Conservation (phyloP, 2,113 vertebrate genomes). For the Ammodramus savannarum region DNA sequence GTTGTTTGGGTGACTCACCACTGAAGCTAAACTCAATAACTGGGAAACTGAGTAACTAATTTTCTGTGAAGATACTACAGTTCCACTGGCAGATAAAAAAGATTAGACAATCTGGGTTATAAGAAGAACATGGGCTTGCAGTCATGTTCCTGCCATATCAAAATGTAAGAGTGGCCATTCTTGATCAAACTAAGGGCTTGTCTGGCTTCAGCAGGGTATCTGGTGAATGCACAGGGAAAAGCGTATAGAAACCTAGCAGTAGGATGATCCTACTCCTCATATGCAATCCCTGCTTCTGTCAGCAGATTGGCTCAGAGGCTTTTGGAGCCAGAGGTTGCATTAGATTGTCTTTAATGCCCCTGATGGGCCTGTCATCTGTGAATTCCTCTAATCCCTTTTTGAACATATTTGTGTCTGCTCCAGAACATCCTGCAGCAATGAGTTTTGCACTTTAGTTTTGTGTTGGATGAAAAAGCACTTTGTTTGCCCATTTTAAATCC, state of each 20-base stretch:
- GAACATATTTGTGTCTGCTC: background rate
- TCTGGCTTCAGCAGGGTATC: background rate
- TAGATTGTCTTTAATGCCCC: slow-evolving; percentile 14
- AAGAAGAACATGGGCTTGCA: background rate
- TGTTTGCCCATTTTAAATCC: background rate
- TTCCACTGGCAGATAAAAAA: background rate
- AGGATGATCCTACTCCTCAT: background rate
- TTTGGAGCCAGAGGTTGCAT: background rate
- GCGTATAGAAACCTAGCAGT: fast-evolving
- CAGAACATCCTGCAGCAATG: background rate
- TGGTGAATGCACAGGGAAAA: background rate
- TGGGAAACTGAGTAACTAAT: background rate
- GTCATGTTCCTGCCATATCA: background rate
- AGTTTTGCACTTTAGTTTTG: background rate
- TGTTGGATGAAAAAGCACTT: background rate
- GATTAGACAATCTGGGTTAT: background rate
- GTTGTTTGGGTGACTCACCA: background rate
- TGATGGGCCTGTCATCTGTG: background rate
- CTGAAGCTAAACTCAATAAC: background rate
- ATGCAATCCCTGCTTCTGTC: background rate
- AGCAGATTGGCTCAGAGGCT: background rate
- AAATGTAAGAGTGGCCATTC: background rate
- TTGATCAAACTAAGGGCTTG: background rate
- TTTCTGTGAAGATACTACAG: background rate
- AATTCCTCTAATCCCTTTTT: slow-evolving; percentile 21